Evolutionary conservation across 2,113 vertebrate species (phyloP), one percentile per base, ranked within the genome.

Genomic region (Lasiurus cinereus): DNA sequence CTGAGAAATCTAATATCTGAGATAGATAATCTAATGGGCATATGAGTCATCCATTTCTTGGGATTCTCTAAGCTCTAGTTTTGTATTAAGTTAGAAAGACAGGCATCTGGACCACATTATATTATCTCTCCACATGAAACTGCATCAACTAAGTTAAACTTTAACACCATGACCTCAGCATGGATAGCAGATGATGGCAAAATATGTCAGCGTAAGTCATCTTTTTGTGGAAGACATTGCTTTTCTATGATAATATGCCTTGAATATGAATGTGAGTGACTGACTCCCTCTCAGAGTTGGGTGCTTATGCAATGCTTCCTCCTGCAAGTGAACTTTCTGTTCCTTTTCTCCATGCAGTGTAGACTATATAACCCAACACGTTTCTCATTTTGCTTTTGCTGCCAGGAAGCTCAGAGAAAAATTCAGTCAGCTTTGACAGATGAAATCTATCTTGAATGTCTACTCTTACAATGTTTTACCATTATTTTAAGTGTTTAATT

Each of bases 1-100:
- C 94, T 19, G 74, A 83, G 88, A 97, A 96, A 97, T 97, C 95
- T 95, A 96, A 97, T 96, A 96, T 95, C 48, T 29, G 85, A 93
- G 83, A 69, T 31, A 85, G 94, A 96, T 97, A 95, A 97, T 92
- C 88, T 90, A 95, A 97, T 94, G 93, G 85, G 86, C 92, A 18
- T 39, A 27, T 96, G 96, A 97, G 92, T 94, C 96, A 97, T 83
- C 93, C 59, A 22, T 85, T 96, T 82, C 97, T 88, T 64, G 70
- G 90, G 93, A 90, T 94, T 79, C 73, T 97, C 92, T 48, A 56
- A 91, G 84, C 93, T 88, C 93, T 46, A 84, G 48, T 73, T 74
- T 70, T 83, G 64, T 93, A 95, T 97, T 97, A 89, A 76, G 94
- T 97, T 94, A 97, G 82, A 84, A 88, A 72, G 94, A 83, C 83